Percentiles rank a stretch among this genome's conserved stretches.
Evolutionary conservation across 2,888 invertebrate genomes (phyloP).

Genomic region (Drosophila algonquin): DNA sequence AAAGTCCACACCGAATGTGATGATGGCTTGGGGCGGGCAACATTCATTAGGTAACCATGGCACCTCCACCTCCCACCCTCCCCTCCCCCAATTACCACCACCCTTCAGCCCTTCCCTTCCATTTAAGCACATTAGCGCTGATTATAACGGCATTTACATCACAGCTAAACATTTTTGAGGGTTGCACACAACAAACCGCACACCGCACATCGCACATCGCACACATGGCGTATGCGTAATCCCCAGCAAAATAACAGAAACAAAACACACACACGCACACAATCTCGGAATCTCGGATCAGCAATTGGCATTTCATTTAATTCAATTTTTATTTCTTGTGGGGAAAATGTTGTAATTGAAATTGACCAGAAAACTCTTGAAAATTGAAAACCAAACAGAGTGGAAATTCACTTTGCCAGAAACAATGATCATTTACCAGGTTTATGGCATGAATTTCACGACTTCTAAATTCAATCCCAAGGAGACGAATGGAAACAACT

Average conservation of each 20-base stretch:
- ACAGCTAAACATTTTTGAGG: conserved; percentile 35
- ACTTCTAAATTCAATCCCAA: no score
- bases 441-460: no score
- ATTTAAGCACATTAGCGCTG: conserved; percentile 74
- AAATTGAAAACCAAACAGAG: conserved; percentile 13
- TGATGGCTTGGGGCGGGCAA: conserved; percentile 5
- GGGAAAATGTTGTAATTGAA: conserved; percentile 6
- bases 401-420: conserved; percentile 3
- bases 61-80: conserved; percentile 2
- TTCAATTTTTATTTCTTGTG: not conserved
- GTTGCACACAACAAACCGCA: conserved; percentile 20
- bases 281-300: conserved; percentile 8
- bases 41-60: conserved; percentile 31
- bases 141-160: conserved; percentile 73
- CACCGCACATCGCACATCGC: conserved; percentile 5
- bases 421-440: not conserved
- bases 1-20: conserved; percentile 30
- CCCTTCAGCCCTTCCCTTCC: conserved; percentile 15
- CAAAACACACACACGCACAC: conserved; percentile 23
- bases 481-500: no score
- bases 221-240: conserved; percentile 68
- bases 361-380: conserved; percentile 8
- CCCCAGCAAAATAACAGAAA: conserved; percentile 9
- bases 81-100: not conserved
- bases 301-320: not conserved